Conservation (phyloP, 2,113 vertebrate genomes). For the Calyptommatus sinebrachiatus region DNA sequence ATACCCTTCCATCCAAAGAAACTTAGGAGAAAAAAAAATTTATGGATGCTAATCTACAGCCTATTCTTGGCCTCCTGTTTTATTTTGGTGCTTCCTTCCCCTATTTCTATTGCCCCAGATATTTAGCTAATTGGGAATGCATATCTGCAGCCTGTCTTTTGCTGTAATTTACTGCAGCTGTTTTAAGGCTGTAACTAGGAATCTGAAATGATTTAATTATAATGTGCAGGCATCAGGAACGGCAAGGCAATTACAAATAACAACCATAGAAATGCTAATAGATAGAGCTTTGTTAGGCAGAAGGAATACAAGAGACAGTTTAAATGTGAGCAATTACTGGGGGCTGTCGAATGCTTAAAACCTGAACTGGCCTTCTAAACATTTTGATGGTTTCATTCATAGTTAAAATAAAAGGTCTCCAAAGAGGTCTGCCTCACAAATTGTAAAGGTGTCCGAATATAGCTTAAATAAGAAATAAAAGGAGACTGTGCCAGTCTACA, state of each 20-base stretch:
- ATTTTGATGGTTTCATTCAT: slow-evolving; percentile 47
- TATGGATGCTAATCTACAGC: slow-evolving; percentile 28
- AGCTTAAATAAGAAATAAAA: neutral
- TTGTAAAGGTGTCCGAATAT: neutral
- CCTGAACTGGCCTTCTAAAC: slow-evolving; percentile 50
- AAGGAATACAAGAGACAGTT: slow-evolving; percentile 43
- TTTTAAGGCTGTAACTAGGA: slow-evolving; percentile 58
- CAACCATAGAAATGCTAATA: slow-evolving; percentile 62
- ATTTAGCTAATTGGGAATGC: slow-evolving; percentile 57
- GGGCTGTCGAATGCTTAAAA: slow-evolving; percentile 20
- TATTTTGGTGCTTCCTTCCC: slow-evolving; percentile 37
- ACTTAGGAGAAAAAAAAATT: neutral
- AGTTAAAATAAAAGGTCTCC: slow-evolving; percentile 22
- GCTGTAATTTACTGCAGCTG: slow-evolving; percentile 69
- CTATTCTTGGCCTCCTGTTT: slow-evolving; percentile 39
- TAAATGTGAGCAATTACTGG: slow-evolving; percentile 35
- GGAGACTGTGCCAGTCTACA: too few relatives aligned
- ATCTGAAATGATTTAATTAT: slow-evolving; percentile 67
- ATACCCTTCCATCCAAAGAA: neutral
- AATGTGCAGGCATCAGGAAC: slow-evolving; percentile 61
- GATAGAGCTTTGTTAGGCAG: slow-evolving; percentile 49
- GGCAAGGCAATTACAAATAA: slow-evolving; percentile 65
- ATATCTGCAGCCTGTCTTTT: slow-evolving; percentile 57
- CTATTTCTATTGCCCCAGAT: slow-evolving; percentile 18
- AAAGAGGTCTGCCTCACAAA: slow-evolving; percentile 14